phyloP scores from a whole-genome alignment of 1,140 invertebrate species.

The Tetranychus cinnabarinus region DNA sequence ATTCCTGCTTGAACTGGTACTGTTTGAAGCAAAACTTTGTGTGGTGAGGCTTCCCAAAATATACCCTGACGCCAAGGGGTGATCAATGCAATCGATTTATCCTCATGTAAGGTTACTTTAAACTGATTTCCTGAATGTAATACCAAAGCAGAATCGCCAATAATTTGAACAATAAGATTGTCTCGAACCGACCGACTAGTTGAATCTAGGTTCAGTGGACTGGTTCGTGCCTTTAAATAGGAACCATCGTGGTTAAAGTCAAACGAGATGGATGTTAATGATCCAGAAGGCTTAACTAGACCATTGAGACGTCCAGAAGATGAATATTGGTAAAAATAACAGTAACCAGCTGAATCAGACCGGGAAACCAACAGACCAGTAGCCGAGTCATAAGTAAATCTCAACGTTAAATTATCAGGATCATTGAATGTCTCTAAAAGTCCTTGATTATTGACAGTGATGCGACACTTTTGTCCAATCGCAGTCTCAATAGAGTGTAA shows the following conservation, averaged over 20 bases:
- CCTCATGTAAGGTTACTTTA: conserved; percentile 21
- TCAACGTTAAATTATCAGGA: conserved; percentile 70
- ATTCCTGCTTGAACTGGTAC: conserved; percentile 75
- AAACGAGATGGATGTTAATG: conserved; percentile 57
- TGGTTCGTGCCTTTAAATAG: conserved; percentile 19
- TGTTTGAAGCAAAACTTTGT: conserved; percentile 59
- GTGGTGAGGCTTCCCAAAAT: conserved; percentile 36
- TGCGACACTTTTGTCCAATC: conserved; percentile 66
- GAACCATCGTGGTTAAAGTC: conserved; percentile 68
- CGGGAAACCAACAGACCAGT: conserved; percentile 45
- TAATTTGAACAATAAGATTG: background rate
- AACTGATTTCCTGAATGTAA: conserved; percentile 6
- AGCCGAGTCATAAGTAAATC: conserved; percentile 73
- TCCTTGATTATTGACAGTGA: conserved; percentile 39
- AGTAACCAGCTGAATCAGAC: conserved; percentile 61
- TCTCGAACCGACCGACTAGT: background rate
- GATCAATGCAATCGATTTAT: conserved; percentile 23
- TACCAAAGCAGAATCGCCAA: background rate
- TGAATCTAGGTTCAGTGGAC: too few species aligned
- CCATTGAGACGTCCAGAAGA: conserved; percentile 70
- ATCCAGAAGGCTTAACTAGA: conserved; percentile 72
- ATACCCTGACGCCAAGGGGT: conserved; percentile 23
- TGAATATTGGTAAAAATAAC: conserved; percentile 84
- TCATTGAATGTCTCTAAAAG: conserved; percentile 65
- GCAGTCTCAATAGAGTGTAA: conserved; percentile 85